Percentiles rank a stretch among this genome's conserved stretches.
Conservation (phyloP, 2,888 invertebrate genomes). For the Conus canariensis region DNA sequence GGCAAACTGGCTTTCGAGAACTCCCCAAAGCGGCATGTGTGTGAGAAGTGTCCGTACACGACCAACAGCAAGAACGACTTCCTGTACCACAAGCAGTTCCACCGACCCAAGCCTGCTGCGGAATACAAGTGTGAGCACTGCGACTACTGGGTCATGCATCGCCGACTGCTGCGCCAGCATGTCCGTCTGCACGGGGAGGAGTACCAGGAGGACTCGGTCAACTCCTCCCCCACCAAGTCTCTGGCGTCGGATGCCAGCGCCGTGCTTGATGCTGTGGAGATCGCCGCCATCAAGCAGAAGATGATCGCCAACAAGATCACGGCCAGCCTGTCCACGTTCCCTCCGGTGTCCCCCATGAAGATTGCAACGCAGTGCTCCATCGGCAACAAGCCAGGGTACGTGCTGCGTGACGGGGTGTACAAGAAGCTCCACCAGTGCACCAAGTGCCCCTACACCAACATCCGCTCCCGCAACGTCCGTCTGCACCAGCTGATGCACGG, state of each 20-base stretch:
- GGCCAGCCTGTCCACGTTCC: constrained; percentile 68
- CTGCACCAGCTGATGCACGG: constrained; percentile 91
- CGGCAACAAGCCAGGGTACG: constrained; percentile 68
- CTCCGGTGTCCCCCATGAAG: constrained; percentile 69
- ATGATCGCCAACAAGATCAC: constrained; percentile 74
- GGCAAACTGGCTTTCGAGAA: constrained; percentile 42
- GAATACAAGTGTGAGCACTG: constrained; percentile 91
- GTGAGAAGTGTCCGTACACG: constrained; percentile 90
- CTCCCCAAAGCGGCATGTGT: constrained; percentile 84
- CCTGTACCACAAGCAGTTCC: constrained; percentile 92
- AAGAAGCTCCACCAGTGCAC: constrained; percentile 92
- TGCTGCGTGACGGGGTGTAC: constrained; percentile 70
- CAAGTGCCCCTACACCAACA: constrained; percentile 90
- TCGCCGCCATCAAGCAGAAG: constrained; percentile 73
- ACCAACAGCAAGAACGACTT: constrained; percentile 92
- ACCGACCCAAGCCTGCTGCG: constrained; percentile 85
- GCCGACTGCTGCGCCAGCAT: constrained; percentile 90
- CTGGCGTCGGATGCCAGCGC: constrained; percentile 61
- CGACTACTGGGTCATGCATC: constrained; percentile 89
- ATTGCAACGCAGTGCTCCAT: constrained; percentile 62
- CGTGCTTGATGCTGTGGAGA: constrained; percentile 70
- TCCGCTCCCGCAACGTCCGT: constrained; percentile 88
- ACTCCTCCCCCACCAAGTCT: constrained; percentile 70
- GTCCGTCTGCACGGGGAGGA: constrained; percentile 84
- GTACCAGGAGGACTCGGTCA: constrained; percentile 9